Evolutionary conservation across 2,888 invertebrate genomes (phyloP).

Genomic region (Noctuana brunneofusca): DNA sequence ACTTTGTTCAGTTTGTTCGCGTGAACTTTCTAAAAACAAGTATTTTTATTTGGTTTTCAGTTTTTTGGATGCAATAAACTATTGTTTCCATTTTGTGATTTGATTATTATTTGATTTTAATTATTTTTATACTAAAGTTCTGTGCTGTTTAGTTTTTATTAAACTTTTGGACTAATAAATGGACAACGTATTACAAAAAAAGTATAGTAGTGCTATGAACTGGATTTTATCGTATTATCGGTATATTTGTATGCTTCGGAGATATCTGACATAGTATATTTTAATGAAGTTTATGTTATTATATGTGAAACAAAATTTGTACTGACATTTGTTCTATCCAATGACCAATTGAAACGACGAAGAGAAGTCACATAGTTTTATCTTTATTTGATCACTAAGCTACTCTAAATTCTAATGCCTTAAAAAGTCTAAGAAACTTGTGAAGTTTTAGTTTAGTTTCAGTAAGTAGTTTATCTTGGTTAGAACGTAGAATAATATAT

Average conservation of each 20-base stretch:
- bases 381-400: too few species aligned
- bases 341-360: too few species aligned
- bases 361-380: too few species aligned
- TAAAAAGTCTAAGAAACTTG: background rate
- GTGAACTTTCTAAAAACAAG: conserved; percentile 9
- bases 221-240: background rate
- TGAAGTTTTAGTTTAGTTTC: background rate
- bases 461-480: background rate
- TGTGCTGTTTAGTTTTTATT: background rate
- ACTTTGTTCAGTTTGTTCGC: conserved; percentile 15
- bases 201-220: background rate
- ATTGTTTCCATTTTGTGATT: background rate
- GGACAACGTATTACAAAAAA: too few species aligned
- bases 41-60: background rate
- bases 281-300: too few species aligned
- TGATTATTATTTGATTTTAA: background rate
- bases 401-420: too few species aligned
- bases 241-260: too few species aligned
- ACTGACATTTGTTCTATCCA: too few species aligned
- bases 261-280: too few species aligned
- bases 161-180: too few species aligned
- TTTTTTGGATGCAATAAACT: background rate
- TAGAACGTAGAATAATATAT: background rate
- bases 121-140: background rate
- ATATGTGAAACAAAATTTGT: too few species aligned